Base-by-base conservation (phyloP, 2,113 vertebrate genomes). In the Columba livia region DNA sequence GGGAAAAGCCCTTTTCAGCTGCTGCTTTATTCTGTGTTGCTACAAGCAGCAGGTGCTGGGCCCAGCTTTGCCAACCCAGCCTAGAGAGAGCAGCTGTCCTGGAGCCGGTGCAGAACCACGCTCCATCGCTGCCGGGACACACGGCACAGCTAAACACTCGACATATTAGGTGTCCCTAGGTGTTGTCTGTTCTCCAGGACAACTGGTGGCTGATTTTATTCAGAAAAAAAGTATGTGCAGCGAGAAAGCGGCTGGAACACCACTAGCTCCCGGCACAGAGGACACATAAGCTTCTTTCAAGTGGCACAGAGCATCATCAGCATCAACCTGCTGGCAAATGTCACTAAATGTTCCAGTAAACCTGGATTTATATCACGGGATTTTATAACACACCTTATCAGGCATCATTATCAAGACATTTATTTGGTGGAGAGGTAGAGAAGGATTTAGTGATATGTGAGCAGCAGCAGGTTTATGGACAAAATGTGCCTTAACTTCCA, bases 1-100 rank as follows among this genome's bases (percentile, higher is more conserved):
- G 11, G 25, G 4, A 8, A 15, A 64, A 71, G 32, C 51, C 48
- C 47, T 32, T 78, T 57, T 20, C 29, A 54, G 29, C 53, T 62
- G 47, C 40, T 82, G 12, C 9, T 62, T 54, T 32, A 64, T 23
- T 65, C n/a, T 18, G 6, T 17, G 19, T 10, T 26, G 57, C 15
- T 47, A 8, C 4, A 65, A 10, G 5, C 0, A 0, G 40, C 26
- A 50, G 56, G 24, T n/a, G 42, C 50, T 64, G 12, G 44, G 64
- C 19, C 86, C 73, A 58, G 79, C 32, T 31, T 51, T 36, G 54
- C 38, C 71, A 23, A 23, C 7, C 48, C 79, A 75, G 66, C 44
- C 15, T 5, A 21, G 29, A 42, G 28, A 38, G 13, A 67, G 20
- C 40, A 64, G 60, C 23, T 67, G 32, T 79, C 24, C 51, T 6